Evolutionary conservation across 2,888 invertebrate genomes (phyloP).

Genomic region (Hemicrepidius hirtus): DNA sequence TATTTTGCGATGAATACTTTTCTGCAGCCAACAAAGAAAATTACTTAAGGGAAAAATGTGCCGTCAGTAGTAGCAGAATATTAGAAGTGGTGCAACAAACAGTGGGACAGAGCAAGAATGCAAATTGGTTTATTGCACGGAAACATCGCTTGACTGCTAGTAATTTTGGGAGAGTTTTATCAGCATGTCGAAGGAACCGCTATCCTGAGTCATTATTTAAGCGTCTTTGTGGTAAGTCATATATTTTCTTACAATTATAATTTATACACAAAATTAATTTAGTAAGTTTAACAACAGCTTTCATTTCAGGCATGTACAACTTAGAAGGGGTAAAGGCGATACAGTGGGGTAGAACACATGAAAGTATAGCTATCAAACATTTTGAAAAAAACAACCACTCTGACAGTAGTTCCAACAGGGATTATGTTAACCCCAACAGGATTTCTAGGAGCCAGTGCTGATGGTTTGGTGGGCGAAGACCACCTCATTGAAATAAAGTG

Average conservation of each 20-base stretch:
- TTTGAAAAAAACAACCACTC: neutral
- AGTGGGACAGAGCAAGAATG: neutral
- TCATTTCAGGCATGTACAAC: constrained; percentile 12
- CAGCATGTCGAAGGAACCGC: neutral
- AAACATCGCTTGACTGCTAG: neutral
- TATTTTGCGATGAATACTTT: neutral
- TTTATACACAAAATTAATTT: no score
- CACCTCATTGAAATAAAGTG: no score
- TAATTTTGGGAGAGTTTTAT: neutral
- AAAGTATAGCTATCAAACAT: constrained; percentile 18
- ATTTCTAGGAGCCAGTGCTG: constrained; percentile 27
- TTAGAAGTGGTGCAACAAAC: neutral
- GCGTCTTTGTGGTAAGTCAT: neutral
- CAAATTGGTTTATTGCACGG: neutral
- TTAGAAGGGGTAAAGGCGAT: constrained; percentile 23
- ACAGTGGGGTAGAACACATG: constrained; percentile 27
- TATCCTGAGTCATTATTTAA: neutral
- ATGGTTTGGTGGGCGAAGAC: constrained; percentile 14
- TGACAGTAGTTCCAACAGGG: constrained; percentile 3
- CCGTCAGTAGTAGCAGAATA: neutral
- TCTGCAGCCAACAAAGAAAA: neutral
- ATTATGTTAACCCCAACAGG: constrained; percentile 5
- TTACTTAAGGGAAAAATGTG: neutral
- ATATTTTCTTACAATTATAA: neutral
- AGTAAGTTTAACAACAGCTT: no score